phyloP scores from a whole-genome alignment of 1,140 invertebrate species.

The Pachyrhynchus sulphureomaculatus region DNA sequence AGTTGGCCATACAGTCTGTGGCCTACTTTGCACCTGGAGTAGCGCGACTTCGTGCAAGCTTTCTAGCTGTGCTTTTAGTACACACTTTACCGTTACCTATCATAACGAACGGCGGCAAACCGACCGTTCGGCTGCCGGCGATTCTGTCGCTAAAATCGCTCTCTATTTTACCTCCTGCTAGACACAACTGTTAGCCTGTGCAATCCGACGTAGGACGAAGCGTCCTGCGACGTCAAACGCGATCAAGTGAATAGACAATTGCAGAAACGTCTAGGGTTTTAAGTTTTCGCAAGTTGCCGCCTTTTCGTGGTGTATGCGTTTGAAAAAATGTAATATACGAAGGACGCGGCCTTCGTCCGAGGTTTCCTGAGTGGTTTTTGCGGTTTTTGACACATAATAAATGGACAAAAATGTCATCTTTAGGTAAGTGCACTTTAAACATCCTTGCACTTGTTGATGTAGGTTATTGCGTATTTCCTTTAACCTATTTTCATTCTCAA shows the following conservation, averaged over 20 bases:
- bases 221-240: slow-evolving; percentile 3
- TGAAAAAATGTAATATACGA: not conserved
- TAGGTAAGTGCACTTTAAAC: slow-evolving; percentile 23
- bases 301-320: not conserved
- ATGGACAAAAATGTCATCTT: slow-evolving; percentile 31
- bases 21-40: slow-evolving; percentile 50
- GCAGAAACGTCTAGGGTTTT: slow-evolving; percentile 9
- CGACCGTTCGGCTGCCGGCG: no score
- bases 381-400: slow-evolving; percentile 6
- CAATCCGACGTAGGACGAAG: slow-evolving; percentile 8
- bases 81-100: slow-evolving; percentile 49
- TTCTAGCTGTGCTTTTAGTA: slow-evolving; percentile 50
- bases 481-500: no score
- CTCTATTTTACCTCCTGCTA: not conserved
- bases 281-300: slow-evolving; percentile 6
- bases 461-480: not conserved
- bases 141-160: not conserved
- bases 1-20: slow-evolving; percentile 39
- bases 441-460: not conserved
- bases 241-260: not conserved
- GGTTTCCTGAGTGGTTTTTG: not conserved
- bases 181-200: not conserved
- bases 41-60: slow-evolving; percentile 11
- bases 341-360: slow-evolving; percentile 1
- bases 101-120: slow-evolving; percentile 25